Conservation (phyloP, 2,113 vertebrate species). For the Pseudonaja textilis region DNA sequence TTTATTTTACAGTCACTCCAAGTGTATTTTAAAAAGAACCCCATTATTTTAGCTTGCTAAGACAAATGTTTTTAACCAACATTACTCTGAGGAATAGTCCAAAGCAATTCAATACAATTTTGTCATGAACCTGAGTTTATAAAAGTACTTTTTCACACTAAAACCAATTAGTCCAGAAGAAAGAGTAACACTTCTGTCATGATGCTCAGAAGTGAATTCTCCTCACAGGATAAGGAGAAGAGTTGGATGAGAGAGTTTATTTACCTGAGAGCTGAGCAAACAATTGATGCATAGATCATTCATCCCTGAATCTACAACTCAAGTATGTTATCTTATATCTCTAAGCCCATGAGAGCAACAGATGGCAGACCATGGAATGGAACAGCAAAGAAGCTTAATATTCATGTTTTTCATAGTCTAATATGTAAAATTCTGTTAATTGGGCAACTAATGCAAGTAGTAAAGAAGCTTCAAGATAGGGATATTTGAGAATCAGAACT, state of each 20-base stretch:
- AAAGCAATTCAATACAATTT: not conserved
- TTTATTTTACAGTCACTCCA: not conserved
- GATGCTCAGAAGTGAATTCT: not conserved
- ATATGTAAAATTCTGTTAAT: not conserved
- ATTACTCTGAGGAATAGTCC: not conserved
- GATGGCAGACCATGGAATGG: not conserved
- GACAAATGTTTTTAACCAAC: not conserved
- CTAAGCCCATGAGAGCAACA: not conserved
- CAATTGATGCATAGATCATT: not conserved
- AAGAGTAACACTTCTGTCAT: not conserved
- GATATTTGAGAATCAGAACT: not conserved
- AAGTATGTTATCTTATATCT: not conserved
- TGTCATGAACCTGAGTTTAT: not conserved
- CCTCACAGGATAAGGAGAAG: not conserved
- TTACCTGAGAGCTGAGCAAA: not conserved
- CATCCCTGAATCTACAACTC: not conserved
- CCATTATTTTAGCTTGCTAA: not conserved
- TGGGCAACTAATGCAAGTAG: not conserved
- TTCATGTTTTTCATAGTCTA: not conserved
- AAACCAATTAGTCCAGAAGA: not conserved
- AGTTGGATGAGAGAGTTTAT: not conserved
- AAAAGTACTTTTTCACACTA: not conserved
- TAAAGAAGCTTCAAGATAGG: not conserved
- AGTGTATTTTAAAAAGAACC: not conserved
- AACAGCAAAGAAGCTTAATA: not conserved